Evolutionary conservation across 2,888 invertebrate genomes (phyloP), one percentile per base, ranked within the genome.

Genomic region (Morpho helenor): DNA sequence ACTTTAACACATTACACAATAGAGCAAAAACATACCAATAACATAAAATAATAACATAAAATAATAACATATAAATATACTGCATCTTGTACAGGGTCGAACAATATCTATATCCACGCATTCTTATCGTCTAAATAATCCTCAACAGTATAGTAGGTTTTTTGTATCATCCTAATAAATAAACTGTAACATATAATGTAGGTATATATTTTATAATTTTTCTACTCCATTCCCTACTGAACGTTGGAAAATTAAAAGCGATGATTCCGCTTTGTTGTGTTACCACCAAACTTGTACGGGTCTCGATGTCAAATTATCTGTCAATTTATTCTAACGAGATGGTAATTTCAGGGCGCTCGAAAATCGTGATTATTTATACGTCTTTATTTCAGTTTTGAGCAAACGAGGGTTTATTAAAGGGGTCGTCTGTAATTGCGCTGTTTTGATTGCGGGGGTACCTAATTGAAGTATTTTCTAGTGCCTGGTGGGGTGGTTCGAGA

Each of bases 241-340:
- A 52, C 49, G 55, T 41, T n/a, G n/a, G 39, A 8, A 53, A 52
- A 48, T 61, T 46, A 39, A 40, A 62, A 64, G 62, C 59, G 57
- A 31, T 44, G 60, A 57, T 65, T 60, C 50, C 22, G 49, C 60
- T 63, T 60, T 48, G 56, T 49, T 22, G 55, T 23, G 59, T 46
- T 8, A 59, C 54, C 62, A 64, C 63, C 66, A 72, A 77, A 77
- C 71, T 77, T 74, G 72, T 73, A 69, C 78, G 73, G 76, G 79
- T 74, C 76, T 74, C 74, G 69, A 71, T 76, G 79, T 77, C 77
- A 71, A 74, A 82, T 82, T 81, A 81, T 75, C 73, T 75, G 79
- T 73, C 81, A 87, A 87, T 87, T 86, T 87, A 85, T 84, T 82
- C 85, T 81, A 87, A 87, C 80, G 80, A 84, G 71, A 87, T 87